These are phyloP conservation scores for Pollachius pollachius DNA, from an alignment of 2,113 vertebrate species.

Conservation along the genomic window DNA sequence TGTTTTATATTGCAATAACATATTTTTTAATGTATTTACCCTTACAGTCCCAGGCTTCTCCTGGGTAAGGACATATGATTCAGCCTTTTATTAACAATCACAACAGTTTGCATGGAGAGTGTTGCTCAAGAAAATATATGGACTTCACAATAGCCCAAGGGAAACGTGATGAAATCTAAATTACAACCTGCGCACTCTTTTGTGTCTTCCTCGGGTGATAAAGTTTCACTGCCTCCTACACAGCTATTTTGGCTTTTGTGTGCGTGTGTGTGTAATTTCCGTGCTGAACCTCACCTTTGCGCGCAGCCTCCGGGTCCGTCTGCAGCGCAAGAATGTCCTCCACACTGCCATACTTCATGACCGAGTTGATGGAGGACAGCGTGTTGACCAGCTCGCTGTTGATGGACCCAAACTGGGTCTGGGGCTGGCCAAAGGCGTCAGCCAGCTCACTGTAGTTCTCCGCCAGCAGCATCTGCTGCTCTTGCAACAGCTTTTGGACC, in stretches of 20 bases:
- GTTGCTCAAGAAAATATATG: background rate
- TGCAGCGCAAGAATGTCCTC: conserved; percentile 77
- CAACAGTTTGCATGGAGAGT: conserved; percentile 17
- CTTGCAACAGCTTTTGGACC: conserved; percentile 90
- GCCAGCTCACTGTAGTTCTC: conserved; percentile 95
- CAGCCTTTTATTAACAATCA: too few relatives aligned
- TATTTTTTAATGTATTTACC: too few relatives aligned
- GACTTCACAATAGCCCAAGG: background rate
- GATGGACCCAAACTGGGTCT: conserved; percentile 89
- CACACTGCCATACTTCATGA: conserved; percentile 83
- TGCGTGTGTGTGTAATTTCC: background rate
- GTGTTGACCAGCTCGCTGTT: conserved; percentile 94
- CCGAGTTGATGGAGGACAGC: conserved; percentile 88
- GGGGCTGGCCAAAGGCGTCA: conserved; percentile 90
- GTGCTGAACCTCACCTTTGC: conserved; percentile 55
- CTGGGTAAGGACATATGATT: too few relatives aligned
- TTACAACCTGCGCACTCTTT: background rate
- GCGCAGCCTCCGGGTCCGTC: conserved; percentile 21
- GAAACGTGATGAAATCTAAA: conserved; percentile 4
- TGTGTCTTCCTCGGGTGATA: background rate
- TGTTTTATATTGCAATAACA: too few relatives aligned
- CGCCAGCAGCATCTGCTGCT: conserved; percentile 91
- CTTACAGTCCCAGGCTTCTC: too few relatives aligned
- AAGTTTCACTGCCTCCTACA: background rate
- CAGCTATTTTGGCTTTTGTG: conserved; percentile 5